Base-by-base conservation (phyloP, 1,140 invertebrate genomes). In the Leguminivora glycinivorella region DNA sequence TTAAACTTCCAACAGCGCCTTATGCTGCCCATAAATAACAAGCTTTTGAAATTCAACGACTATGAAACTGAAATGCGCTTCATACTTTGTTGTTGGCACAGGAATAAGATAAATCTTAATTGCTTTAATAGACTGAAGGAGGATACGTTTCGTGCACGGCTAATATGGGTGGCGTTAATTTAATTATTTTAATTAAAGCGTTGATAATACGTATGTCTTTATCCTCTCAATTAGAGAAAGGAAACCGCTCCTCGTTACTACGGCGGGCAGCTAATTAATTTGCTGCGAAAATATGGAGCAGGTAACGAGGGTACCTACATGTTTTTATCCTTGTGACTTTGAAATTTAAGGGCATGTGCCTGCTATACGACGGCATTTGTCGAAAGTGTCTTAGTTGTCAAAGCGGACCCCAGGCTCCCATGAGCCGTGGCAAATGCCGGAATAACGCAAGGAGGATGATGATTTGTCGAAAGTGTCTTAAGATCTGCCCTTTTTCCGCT, bases 171-270 rank as follows among this genome's bases (percentile, higher is more conserved):
- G 40, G n/a, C 29, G n/a, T 17, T 1, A 63, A 63, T 63, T n/a
- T 63, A 63, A 63, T 63, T 63, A 63, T 7, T 17, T 58, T 31
- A 60, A 60, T 29, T 29, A 63, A 63, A 34, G 56, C 56, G 56
- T 60, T 60, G 24, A 60, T 60, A 60, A 60, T 60, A 60, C 22
- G 56, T 5, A 60, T 60, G 56, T 60, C 22, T 60, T 60, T 60
- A 60, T 60, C 24, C 25, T 60, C 56, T 60, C 56, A 60, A 29
- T 60, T 60, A 29, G 56, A 60, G 56, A 29, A 29, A 60, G 56
- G 56, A 60, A 60, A 60, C 56, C 25, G 25, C 56, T 60, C 56
- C 24, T 60, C 56, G 25, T 60, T 60, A 60, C 14, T 12, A 60
- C 14, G 29, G 24, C 56, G 56, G 56, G 56, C 25, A 60, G 56